A percentile compares a stretch with the other conserved stretches of the same genome.
These are phyloP conservation scores for Laterallus jamaicensis DNA, from an alignment of 2,113 vertebrate genomes.

Conservation along the genomic window DNA sequence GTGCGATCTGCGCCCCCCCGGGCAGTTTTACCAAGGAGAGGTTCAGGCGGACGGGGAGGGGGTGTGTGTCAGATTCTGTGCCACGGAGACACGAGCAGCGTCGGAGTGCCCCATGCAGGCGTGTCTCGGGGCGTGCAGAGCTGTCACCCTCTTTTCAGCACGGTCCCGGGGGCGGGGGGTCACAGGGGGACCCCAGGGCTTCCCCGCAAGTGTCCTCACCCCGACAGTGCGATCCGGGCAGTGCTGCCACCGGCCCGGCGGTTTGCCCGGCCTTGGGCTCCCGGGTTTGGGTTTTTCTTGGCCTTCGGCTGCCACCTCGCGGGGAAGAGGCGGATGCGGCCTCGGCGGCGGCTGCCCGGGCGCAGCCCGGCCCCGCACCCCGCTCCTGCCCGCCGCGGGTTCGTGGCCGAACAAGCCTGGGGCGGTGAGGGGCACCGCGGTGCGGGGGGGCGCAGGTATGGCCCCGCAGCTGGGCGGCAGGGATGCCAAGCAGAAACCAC, in stretches of 20 bases:
- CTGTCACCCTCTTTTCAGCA: rapidly evolving
- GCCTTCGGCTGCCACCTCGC: conserved; percentile 48
- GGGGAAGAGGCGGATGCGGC: not conserved
- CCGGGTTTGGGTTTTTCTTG: not conserved
- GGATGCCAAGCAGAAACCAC: not conserved
- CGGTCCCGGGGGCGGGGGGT: no score
- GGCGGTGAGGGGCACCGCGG: no score
- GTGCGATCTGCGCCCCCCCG: not conserved
- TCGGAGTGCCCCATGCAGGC: not conserved
- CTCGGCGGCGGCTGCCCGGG: not conserved
- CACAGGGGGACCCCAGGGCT: rapidly evolving
- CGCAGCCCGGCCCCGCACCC: not conserved
- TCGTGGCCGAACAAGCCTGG: not conserved
- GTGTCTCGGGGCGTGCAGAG: not conserved
- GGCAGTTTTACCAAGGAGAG: not conserved
- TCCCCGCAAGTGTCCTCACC: rapidly evolving
- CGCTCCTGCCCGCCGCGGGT: not conserved
- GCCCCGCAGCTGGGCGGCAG: not conserved
- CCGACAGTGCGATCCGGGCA: rapidly evolving
- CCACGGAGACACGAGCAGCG: rapidly evolving
- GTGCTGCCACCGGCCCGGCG: not conserved
- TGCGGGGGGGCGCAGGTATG: no score
- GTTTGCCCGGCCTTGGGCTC: no score
- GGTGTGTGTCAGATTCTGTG: rapidly evolving
- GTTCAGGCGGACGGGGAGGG: rapidly evolving